Conservation (phyloP, 2,113 vertebrate genomes). For the Prionailurus bengalensis region DNA sequence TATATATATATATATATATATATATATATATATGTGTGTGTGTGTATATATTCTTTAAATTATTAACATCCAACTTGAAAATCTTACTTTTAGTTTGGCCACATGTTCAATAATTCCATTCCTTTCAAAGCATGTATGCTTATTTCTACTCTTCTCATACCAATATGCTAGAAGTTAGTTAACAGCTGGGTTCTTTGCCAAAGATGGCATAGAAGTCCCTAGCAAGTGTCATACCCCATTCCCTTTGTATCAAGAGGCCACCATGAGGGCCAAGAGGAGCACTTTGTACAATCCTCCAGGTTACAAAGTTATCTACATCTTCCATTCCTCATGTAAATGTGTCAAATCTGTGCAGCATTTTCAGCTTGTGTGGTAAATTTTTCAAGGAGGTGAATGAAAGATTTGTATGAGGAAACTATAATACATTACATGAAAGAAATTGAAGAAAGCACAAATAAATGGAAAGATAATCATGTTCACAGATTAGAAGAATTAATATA, state of each 20-base stretch:
- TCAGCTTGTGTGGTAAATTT: neutral
- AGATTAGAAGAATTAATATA: neutral
- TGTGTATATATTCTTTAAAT: neutral
- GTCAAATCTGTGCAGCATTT: neutral
- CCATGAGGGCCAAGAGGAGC: neutral
- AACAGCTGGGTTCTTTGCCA: neutral
- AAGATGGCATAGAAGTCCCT: neutral
- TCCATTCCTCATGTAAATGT: neutral
- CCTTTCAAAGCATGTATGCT: neutral
- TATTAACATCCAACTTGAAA: neutral
- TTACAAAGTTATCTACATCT: neutral
- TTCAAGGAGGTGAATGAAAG: neutral
- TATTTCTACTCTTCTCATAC: neutral
- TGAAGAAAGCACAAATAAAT: neutral
- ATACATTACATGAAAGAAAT: neutral
- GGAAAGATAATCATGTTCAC: neutral
- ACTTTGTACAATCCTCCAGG: neutral
- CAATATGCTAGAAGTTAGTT: neutral
- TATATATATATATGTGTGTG: too few relatives aligned
- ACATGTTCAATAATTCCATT: neutral
- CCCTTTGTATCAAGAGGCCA: neutral
- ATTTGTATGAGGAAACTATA: neutral
- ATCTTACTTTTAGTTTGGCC: neutral
- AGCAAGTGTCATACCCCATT: neutral
- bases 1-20: neutral